Evolutionary conservation across 2,888 invertebrate species (phyloP), one percentile per base, ranked within the genome.

Genomic region (Agrilus mali): DNA sequence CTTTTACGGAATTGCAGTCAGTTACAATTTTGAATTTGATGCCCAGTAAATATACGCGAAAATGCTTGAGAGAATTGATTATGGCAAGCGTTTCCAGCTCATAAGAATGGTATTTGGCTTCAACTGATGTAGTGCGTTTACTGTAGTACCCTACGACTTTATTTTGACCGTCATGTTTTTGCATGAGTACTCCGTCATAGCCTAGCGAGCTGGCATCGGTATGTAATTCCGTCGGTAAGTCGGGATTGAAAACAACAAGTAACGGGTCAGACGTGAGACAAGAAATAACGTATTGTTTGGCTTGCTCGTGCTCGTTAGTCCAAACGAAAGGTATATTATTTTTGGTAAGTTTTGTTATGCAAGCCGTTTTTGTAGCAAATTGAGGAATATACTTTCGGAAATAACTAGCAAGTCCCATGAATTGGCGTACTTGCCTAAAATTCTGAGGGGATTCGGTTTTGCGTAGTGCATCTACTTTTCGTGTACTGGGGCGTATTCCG

Each of bases 61-160:
- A 58, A 44, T 56, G 47, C 33, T 50, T 41, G 1, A 60, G 20
- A 1, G 54, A 52, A 38, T 52, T 55, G 1, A 61, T 48, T 1
- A 62, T 50, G 1, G 63, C 64, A 39, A 63, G 45, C 3, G 54
- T 51, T 40, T 63, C 59, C 7, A 53, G 38, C 33, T 64, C 59
- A n/a, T 56, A 53, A 3, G 53, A 53, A 20, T 55, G 53, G 38
- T 60, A 62, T 10, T 53, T 55, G 7, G 27, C 17, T 48, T 64
- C 59, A 3, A 46, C 17, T 3, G 33, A 40, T 7, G 53, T 52
- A 2, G 60, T 48, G 22, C 49, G 47, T 38, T 53, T 52, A 20
- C 55, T 57, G 36, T 45, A 54, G 43, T 56, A 63, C 4, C 51
- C 51, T 2, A 62, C 48, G 10, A 50, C 50, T 33, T 47, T 45